Percentiles rank a stretch among this genome's conserved stretches.
These are phyloP conservation scores for Brenthis daphne DNA, from an alignment of 2,888 invertebrate species.

Conservation along the genomic window DNA sequence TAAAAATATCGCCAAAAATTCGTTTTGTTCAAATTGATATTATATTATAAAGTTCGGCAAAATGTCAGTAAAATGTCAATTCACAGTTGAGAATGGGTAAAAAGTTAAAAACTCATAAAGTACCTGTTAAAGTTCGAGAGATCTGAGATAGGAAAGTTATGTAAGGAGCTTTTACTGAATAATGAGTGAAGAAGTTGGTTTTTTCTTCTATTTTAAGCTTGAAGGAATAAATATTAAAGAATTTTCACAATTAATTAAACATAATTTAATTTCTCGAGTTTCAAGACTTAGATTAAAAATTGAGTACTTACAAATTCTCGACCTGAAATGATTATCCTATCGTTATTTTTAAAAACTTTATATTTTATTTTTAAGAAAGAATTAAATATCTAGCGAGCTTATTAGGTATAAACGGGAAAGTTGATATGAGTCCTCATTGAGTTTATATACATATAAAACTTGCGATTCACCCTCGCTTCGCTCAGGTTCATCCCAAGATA, in stretches of 20 bases:
- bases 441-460: too few relatives aligned
- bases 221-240: background rate
- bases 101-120: constrained; percentile 33
- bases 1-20: constrained; percentile 45
- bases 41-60: background rate
- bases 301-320: too few relatives aligned
- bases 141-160: constrained; percentile 51
- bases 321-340: too few relatives aligned
- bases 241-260: background rate
- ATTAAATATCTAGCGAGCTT: too few relatives aligned
- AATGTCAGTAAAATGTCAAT: constrained; percentile 10
- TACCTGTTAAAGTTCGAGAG: constrained; percentile 39
- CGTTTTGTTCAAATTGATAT: constrained; percentile 34
- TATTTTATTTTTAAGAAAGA: too few relatives aligned
- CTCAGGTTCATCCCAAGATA: too few relatives aligned
- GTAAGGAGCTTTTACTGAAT: constrained; percentile 43
- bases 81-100: constrained; percentile 7
- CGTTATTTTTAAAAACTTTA: too few relatives aligned
- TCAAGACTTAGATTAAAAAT: too few relatives aligned
- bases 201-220: constrained; percentile 20
- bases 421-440: too few relatives aligned
- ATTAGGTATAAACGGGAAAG: too few relatives aligned
- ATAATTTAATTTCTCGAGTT: too few relatives aligned
- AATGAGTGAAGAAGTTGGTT: constrained; percentile 41
- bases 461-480: too few relatives aligned